phyloP scores from a whole-genome alignment of 1,140 invertebrate genomes.

The Campoletis sonorensis region DNA sequence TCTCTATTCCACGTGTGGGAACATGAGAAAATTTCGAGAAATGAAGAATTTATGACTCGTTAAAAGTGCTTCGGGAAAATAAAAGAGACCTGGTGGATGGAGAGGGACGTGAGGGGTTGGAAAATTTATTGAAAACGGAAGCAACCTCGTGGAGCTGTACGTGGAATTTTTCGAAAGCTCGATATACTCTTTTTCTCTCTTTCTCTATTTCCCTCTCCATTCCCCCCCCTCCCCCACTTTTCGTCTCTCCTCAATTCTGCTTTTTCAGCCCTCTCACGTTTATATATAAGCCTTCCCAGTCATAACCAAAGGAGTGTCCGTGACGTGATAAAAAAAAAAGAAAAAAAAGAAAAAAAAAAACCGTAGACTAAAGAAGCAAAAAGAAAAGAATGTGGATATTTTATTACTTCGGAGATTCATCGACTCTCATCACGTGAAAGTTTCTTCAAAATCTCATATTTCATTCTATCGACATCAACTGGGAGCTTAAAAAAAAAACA shows the following conservation, averaged over 20 bases:
- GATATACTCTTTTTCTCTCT: not conserved
- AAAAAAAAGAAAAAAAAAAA: slow-evolving; percentile 1
- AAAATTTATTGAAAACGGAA: slow-evolving; percentile 35
- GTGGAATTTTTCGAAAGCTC: slow-evolving; percentile 29
- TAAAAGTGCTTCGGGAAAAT: not conserved
- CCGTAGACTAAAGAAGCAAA: not conserved
- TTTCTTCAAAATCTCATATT: slow-evolving; percentile 15
- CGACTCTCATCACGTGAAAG: not conserved
- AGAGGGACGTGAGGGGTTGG: not conserved
- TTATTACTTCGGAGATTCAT: slow-evolving; percentile 1
- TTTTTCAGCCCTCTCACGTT: not conserved
- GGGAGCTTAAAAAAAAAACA: too few species aligned
- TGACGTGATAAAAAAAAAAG: not conserved
- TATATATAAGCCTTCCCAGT: not conserved
- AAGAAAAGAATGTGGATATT: not conserved
- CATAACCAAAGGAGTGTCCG: not conserved
- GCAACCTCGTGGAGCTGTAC: not conserved
- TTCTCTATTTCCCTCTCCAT: not conserved
- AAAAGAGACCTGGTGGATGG: not conserved
- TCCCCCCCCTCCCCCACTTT: not conserved
- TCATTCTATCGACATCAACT: not conserved
- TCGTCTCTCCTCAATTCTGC: not conserved
- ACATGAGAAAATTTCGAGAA: not conserved
- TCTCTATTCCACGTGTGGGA: not conserved
- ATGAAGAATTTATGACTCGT: slow-evolving; percentile 35